A percentile compares a stretch with the other conserved stretches of the same genome.
phyloP scores from a whole-genome alignment of 2,888 invertebrate genomes.

The Branchellion lobata region DNA sequence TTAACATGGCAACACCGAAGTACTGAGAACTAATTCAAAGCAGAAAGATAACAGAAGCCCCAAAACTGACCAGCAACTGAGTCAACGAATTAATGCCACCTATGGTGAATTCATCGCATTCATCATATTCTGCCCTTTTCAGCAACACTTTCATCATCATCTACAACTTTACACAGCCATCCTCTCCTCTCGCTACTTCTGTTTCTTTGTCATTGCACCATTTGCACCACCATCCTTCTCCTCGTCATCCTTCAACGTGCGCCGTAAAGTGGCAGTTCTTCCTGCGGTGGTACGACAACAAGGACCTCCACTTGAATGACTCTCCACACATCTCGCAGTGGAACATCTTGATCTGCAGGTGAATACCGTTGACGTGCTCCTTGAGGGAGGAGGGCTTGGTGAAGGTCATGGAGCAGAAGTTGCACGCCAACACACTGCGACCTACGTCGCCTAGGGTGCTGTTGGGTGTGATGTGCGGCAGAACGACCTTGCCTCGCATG shows the following conservation, averaged over 20 bases:
- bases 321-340: conserved; percentile 45
- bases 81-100: too few species aligned
- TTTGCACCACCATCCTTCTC: too few species aligned
- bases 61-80: too few species aligned
- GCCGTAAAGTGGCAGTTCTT: neutral
- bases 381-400: conserved; percentile 31
- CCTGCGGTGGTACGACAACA: conserved; percentile 34
- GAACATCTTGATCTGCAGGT: conserved; percentile 42
- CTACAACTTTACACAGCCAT: too few species aligned
- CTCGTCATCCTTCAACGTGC: neutral
- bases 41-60: too few species aligned
- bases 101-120: too few species aligned
- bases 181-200: too few species aligned
- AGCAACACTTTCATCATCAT: too few species aligned
- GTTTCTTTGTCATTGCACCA: too few species aligned
- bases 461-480: neutral
- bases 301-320: conserved; percentile 45
- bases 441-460: conserved; percentile 25
- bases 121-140: too few species aligned
- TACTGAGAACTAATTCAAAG: too few species aligned
- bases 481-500: neutral
- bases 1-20: too few species aligned
- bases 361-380: conserved; percentile 46
- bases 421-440: conserved; percentile 29
- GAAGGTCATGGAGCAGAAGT: conserved; percentile 33